Evolutionary conservation across 2,797 vertebrate species (phyloP), one percentile per base, ranked within the genome.

Genomic region (Avahi laniger): DNA sequence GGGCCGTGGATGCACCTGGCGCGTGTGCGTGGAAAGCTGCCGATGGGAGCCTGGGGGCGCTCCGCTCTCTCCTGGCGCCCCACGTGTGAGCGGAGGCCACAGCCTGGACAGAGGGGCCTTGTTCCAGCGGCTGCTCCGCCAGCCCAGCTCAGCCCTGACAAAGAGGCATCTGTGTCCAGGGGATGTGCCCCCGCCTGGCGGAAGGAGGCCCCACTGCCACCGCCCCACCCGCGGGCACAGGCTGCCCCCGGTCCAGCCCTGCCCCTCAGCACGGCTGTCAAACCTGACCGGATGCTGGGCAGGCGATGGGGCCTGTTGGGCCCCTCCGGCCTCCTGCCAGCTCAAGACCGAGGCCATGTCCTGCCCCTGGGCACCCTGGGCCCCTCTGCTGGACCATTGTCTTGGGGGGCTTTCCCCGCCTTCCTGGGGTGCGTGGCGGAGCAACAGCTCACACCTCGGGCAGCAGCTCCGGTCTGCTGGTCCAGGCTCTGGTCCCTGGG

Each of bases 51-150:
- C 30, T 3, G 10, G 43, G 59, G 48, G 33, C 38, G 48, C 14
- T 81, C 41, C 80, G n/a, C 41, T 33, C 35, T 41, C 46, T 90
- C 61, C 81, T 1, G 57, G 84, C 30, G 24, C 61, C 4, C 38
- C 14, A 20, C 63, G 48, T 5, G 46, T 26, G 73, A 80, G 94
- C 4, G 91, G 72, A 43, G 67, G 72, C 72, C 33, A 5, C 17
- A 8, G 17, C 0, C 26, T 4, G 61, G 70, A 97, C 96, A 97
- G 95, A 96, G 91, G 41, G 17, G 30, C 96, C 96, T 95, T 98
- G 95, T 97, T 72, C 50, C 33, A 1, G 2, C 33, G 75, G 26
- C 89, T 26, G 43, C 78, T 15, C 1, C 0, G 43, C 2, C 1
- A 12, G 48, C 17, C 4, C 65, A n/a, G 83, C 84, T 30, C 6